Evolutionary conservation across 1,140 invertebrate species (phyloP).

Genomic region (Diorhabda carinulata): DNA sequence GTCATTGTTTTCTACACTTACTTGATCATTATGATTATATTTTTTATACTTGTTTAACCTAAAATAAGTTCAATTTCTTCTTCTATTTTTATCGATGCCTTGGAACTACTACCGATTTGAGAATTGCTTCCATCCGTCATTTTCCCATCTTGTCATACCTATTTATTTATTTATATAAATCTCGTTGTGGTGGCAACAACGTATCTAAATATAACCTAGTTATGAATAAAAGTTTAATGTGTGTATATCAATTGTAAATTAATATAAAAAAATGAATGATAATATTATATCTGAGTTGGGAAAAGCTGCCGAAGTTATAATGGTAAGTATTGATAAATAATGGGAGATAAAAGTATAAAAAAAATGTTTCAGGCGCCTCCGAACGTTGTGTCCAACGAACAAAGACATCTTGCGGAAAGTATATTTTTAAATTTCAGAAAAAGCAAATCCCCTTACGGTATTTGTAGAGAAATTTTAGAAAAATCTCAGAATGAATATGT

Average conservation of each 20-base stretch:
- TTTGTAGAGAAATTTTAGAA: slow-evolving; percentile 80
- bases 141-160: neutral
- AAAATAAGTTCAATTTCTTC: neutral
- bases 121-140: neutral
- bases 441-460: slow-evolving; percentile 73
- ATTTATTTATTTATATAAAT: neutral
- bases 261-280: slow-evolving; percentile 20
- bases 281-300: slow-evolving; percentile 41
- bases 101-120: neutral
- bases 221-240: neutral
- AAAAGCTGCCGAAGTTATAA: slow-evolving; percentile 41
- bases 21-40: slow-evolving; percentile 13
- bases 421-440: slow-evolving; percentile 79
- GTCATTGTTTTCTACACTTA: slow-evolving; percentile 4
- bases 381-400: slow-evolving; percentile 70
- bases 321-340: slow-evolving; percentile 28
- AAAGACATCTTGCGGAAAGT: slow-evolving; percentile 72
- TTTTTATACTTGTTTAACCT: slow-evolving; percentile 3
- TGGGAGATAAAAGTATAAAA: too few species aligned
- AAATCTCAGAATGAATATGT: slow-evolving; percentile 76
- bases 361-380: slow-evolving; percentile 68
- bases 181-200: neutral
- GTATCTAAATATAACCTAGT: slow-evolving; percentile 2
- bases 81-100: neutral
- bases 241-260: neutral